A percentile compares a stretch with the other conserved stretches of the same genome.
Evolutionary conservation across 2,888 invertebrate genomes (phyloP).

Genomic region (Aromia moschata): DNA sequence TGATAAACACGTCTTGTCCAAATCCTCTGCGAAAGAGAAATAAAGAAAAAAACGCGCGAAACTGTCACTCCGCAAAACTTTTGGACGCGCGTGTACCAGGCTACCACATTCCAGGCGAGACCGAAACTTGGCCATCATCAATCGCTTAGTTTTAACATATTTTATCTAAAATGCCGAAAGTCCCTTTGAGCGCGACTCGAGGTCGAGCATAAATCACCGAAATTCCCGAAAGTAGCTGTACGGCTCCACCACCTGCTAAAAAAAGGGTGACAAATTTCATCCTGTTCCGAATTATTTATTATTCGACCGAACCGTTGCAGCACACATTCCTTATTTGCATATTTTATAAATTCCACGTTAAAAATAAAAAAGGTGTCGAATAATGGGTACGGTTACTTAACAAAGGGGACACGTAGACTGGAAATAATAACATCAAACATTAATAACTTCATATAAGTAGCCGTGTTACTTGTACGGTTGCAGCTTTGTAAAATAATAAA

Average conservation of each 20-base stretch:
- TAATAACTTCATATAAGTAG: slow-evolving; percentile 53
- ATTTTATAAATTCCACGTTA: slow-evolving; percentile 25
- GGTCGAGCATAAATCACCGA: slow-evolving; percentile 14
- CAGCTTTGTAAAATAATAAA: slow-evolving; percentile 52
- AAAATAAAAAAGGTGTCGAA: slow-evolving; percentile 33
- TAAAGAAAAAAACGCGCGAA: too few species aligned
- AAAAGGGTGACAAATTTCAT: slow-evolving; percentile 17
- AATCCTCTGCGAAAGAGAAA: too few species aligned
- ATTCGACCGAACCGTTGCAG: slow-evolving; percentile 14
- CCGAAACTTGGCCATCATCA: slow-evolving; percentile 8
- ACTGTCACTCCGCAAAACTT: too few species aligned
- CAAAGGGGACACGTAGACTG: slow-evolving; percentile 37
- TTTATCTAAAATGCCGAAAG: slow-evolving; percentile 20
- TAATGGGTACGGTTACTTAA: slow-evolving; percentile 27
- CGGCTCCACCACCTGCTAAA: slow-evolving; percentile 12
- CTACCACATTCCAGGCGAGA: slow-evolving; percentile 21
- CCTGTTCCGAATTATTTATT: slow-evolving; percentile 10
- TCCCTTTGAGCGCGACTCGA: slow-evolving; percentile 1
- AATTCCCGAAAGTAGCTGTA: slow-evolving; percentile 14
- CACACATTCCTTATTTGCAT: slow-evolving; percentile 25
- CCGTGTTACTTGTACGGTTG: slow-evolving; percentile 35
- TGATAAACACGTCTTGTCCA: too few species aligned
- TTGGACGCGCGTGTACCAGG: too few species aligned
- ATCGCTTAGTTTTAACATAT: slow-evolving; percentile 17
- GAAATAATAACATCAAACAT: slow-evolving; percentile 53